Percentiles rank a stretch among this genome's conserved stretches.
These are phyloP conservation scores for Takifugu flavidus DNA, from an alignment of 2,113 vertebrate genomes.

Conservation along the genomic window DNA sequence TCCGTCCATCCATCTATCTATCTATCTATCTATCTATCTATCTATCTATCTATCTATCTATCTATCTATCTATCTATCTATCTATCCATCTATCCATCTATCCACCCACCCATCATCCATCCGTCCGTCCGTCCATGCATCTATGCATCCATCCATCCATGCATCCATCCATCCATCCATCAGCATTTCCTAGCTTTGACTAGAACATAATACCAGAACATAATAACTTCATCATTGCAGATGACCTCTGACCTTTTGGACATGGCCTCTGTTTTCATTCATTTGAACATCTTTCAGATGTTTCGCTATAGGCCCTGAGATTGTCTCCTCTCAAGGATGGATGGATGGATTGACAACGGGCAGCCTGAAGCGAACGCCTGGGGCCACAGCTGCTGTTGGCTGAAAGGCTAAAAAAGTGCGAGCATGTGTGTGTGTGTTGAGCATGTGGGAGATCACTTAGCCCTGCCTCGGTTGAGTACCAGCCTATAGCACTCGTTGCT, in stretches of 20 bases:
- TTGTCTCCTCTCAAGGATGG: not conserved
- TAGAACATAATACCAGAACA: not conserved
- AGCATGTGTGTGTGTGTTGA: not conserved
- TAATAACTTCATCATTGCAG: not conserved
- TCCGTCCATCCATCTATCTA: too few relatives aligned
- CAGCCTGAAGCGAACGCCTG: not conserved
- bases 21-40: too few relatives aligned
- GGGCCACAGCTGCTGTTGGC: not conserved
- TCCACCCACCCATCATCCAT: too few relatives aligned
- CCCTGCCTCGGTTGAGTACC: constrained; percentile 29
- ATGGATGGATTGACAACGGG: not conserved
- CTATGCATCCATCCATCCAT: too few relatives aligned
- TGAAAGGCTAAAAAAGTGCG: not conserved
- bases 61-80: too few relatives aligned
- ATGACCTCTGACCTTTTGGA: not conserved
- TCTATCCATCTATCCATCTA: too few relatives aligned
- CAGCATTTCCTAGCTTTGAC: too few relatives aligned
- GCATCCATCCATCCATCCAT: too few relatives aligned
- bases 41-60: too few relatives aligned
- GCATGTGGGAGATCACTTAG: constrained; percentile 31
- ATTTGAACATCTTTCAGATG: not conserved
- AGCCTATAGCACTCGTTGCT: constrained; percentile 42
- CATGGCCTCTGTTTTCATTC: too few relatives aligned
- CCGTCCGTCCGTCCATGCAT: too few relatives aligned
- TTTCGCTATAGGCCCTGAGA: not conserved